Conservation (phyloP, 2,888 invertebrate species). For the Drosophila neutralis region DNA sequence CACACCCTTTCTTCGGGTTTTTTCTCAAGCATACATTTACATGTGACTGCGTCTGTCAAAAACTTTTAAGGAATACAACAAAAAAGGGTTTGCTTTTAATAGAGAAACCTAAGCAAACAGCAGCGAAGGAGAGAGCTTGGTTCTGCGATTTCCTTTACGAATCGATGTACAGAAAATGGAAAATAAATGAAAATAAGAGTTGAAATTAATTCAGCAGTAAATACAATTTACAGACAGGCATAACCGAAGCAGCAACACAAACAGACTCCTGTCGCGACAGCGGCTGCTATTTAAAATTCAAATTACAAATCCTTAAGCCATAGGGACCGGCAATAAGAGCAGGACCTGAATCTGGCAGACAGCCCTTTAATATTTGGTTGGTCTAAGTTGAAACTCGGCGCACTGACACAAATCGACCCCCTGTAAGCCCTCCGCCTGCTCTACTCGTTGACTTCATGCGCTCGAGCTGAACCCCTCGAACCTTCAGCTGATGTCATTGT, state of each 20-base stretch:
- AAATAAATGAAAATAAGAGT: constrained; percentile 60
- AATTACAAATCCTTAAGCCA: constrained; percentile 75
- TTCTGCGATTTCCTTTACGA: constrained; percentile 33
- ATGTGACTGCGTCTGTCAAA: constrained; percentile 75
- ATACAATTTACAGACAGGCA: constrained; percentile 71
- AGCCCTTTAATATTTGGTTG: constrained; percentile 32
- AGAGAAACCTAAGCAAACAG: constrained; percentile 64
- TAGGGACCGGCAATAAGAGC: constrained; percentile 2
- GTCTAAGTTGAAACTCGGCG: constrained; percentile 46
- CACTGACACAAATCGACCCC: constrained; percentile 47
- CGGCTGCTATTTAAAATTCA: constrained; percentile 76
- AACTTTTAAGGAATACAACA: constrained; percentile 59
- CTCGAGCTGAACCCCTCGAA: constrained; percentile 63
- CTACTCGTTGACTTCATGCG: constrained; percentile 72
- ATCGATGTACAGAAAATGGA: constrained; percentile 49
- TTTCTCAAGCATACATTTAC: constrained; percentile 51
- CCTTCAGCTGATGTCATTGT: constrained; percentile 56
- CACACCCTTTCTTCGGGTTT: constrained; percentile 59
- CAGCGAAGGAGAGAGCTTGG: constrained; percentile 20
- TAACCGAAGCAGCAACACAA: constrained; percentile 25
- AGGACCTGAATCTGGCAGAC: constrained; percentile 12
- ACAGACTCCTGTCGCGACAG: constrained; percentile 12
- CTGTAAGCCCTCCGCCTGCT: constrained; percentile 25
- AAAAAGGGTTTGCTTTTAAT: constrained; percentile 46
- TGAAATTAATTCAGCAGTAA: constrained; percentile 79